phyloP scores from a whole-genome alignment of 2,113 vertebrate species.

The Barbus barbus region DNA sequence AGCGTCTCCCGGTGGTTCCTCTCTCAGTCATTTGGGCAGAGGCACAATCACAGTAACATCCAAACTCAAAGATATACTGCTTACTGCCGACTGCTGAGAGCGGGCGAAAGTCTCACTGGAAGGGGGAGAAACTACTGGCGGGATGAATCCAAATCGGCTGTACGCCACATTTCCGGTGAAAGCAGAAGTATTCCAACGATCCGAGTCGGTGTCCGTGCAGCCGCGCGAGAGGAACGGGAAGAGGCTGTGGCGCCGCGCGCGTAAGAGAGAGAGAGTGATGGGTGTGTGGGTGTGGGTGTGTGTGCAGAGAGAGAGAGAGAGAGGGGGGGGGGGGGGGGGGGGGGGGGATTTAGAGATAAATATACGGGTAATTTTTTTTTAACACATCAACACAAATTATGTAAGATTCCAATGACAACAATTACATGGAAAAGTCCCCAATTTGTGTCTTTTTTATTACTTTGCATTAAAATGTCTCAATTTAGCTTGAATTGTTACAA shows the following conservation, averaged over 20 bases:
- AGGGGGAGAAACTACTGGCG: constrained; percentile 5
- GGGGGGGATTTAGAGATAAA: background rate
- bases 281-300: background rate
- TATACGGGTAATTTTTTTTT: background rate
- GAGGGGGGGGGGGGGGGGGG: background rate
- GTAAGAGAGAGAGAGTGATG: constrained; percentile 9
- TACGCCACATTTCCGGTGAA: background rate
- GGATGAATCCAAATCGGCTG: constrained; percentile 21
- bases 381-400: background rate
- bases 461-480: background rate
- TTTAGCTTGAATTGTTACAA: background rate
- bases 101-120: background rate
- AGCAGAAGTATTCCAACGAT: constrained; percentile 36
- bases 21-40: constrained; percentile 74
- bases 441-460: background rate
- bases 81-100: constrained; percentile 48
- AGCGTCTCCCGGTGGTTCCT: constrained; percentile 70
- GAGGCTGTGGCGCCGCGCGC: constrained; percentile 14
- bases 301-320: background rate
- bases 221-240: constrained; percentile 10
- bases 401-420: background rate
- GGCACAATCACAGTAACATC: constrained; percentile 70
- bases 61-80: constrained; percentile 63
- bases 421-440: background rate
- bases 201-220: constrained; percentile 17